These are phyloP conservation scores for Notamacropus eugenii DNA, from an alignment of 2,797 vertebrate species.

Conservation along the genomic window DNA sequence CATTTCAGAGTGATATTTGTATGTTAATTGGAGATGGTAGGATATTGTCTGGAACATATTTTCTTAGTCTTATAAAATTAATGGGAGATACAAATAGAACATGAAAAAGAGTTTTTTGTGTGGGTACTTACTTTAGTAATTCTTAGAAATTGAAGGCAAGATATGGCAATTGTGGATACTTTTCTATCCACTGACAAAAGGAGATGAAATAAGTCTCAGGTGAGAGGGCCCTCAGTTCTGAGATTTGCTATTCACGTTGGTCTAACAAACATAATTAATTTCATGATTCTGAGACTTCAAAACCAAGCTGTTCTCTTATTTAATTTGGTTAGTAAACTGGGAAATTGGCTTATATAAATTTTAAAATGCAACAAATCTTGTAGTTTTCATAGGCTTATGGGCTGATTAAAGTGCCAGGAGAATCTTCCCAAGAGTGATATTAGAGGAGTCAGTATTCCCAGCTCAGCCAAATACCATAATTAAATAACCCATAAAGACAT, in stretches of 20 bases:
- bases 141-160: not conserved
- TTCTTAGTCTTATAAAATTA: not conserved
- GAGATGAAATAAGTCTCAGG: not conserved
- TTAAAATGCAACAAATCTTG: slow-evolving; percentile 52
- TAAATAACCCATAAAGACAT: slow-evolving; percentile 13
- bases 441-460: slow-evolving; percentile 50
- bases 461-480: slow-evolving; percentile 31
- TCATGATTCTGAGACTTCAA: not conserved
- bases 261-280: not conserved
- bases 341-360: slow-evolving; percentile 41
- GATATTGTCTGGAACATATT: not conserved
- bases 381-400: not conserved
- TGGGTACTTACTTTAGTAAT: not conserved
- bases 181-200: not conserved
- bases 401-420: slow-evolving; percentile 57
- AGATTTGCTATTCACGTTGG: not conserved
- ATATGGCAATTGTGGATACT: not conserved
- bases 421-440: slow-evolving; percentile 49
- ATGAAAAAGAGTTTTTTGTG: not conserved
- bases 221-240: accelerated
- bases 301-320: not conserved
- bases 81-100: not conserved
- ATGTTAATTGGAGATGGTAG: not conserved
- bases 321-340: not conserved
- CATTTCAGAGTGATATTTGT: not conserved